Base-by-base conservation (phyloP, 2,113 vertebrate species). In the Carassius gibelio region DNA sequence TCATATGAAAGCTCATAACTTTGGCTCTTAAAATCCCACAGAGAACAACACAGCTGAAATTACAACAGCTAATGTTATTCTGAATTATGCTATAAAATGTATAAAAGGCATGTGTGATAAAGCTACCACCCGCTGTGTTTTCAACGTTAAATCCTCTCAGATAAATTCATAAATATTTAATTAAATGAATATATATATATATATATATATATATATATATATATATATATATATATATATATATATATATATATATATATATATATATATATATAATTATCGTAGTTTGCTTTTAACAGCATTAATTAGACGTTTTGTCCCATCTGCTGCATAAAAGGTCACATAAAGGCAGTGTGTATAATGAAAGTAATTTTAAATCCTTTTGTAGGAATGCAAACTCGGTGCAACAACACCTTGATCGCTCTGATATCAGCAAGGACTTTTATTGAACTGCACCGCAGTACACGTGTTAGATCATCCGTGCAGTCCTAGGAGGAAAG, bases 1-100 rank as follows among this genome's bases (percentile, higher is more conserved):
- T 82, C 68, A 23, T 72, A 82, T 71, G 57, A 82, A 71, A 71
- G 80, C 50, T 82, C 81, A 82, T 82, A 82, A 72, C 48, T 72
- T 36, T 69, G 68, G 81, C 81, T 82, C 34, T 72, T 82, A 82
- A 72, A 82, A 72, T 82, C 50, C 81, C 21, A 23, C 64, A 1
- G 81, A 75, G 71, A 34, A 84, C 71, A 84, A 76, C 59, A 26
- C 3, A 55, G 23, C 66, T 34, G 45, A 72, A 61, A 57, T 62
- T 71, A 50, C 62, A 52, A n/a, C 59, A 69, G 82, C 36, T 66
- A 64, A 76, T 68, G 69, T 57, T 83, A 75, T 66, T 50, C n/a
- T 69, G 50, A 59, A 72, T 72, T 72, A 72, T 71, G 48, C 81
- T 72, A 72, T 82, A 82, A 59, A 71, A 36, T 71, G 3, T 82